These are phyloP conservation scores for Leptatherina wallacei DNA, from an alignment of 2,797 vertebrate genomes.

Conservation along the genomic window DNA sequence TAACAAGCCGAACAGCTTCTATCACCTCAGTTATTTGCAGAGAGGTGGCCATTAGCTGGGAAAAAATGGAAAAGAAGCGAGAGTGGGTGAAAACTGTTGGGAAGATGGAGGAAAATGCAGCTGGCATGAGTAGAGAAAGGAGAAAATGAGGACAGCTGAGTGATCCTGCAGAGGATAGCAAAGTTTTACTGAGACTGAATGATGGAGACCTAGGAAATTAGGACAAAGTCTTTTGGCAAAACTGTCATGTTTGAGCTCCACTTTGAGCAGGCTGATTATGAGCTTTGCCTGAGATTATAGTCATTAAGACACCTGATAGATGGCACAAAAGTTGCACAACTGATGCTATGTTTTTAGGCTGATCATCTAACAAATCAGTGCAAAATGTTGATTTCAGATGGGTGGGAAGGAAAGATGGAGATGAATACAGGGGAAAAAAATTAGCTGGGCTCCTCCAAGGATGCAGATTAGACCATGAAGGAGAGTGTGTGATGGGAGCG, in stretches of 20 bases:
- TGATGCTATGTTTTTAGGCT: neutral
- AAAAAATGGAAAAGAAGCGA: slow-evolving; percentile 16
- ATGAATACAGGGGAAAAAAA: slow-evolving; percentile 20
- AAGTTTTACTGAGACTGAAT: slow-evolving; percentile 17
- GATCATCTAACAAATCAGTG: neutral
- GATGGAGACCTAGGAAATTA: slow-evolving; percentile 30
- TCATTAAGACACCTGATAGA: slow-evolving; percentile 26
- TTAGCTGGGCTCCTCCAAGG: slow-evolving; percentile 10
- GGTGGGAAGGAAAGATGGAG: slow-evolving; percentile 5
- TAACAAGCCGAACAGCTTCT: slow-evolving; percentile 30
- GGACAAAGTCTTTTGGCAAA: slow-evolving; percentile 27
- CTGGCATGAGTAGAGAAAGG: slow-evolving; percentile 11
- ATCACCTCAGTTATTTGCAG: slow-evolving; percentile 35
- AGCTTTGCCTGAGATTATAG: slow-evolving; percentile 41
- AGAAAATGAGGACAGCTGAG: slow-evolving; percentile 35
- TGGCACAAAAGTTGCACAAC: slow-evolving; percentile 19
- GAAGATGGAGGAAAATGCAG: slow-evolving; percentile 24
- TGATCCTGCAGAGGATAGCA: slow-evolving; percentile 15
- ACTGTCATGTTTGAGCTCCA: slow-evolving; percentile 15
- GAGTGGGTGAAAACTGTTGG: slow-evolving; percentile 14
- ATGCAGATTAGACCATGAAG: slow-evolving; percentile 9
- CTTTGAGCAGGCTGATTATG: slow-evolving; percentile 33
- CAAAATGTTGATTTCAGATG: slow-evolving; percentile 15
- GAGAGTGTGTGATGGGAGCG: slow-evolving; percentile 19
- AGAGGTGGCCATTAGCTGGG: slow-evolving; percentile 13